phyloP scores from a whole-genome alignment of 2,113 vertebrate genomes.

The Scopus umbretta region DNA sequence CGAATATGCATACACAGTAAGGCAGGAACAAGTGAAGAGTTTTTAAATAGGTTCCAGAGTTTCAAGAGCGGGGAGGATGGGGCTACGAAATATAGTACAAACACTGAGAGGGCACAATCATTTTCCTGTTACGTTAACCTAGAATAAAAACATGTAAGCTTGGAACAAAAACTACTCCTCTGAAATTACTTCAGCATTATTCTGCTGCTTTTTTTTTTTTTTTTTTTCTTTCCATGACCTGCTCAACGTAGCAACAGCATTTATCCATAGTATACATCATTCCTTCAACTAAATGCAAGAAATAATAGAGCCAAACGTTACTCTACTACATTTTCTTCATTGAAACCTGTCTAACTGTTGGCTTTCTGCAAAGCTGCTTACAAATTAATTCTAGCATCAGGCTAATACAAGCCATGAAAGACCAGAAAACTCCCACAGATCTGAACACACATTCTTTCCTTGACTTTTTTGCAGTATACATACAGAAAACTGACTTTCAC shows the following conservation, averaged over 20 bases:
- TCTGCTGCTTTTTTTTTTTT: too few species aligned
- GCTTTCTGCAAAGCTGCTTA: not conserved
- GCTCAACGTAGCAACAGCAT: not conserved
- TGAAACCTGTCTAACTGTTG: not conserved
- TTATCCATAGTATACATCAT: not conserved
- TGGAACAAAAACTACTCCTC: not conserved
- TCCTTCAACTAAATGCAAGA: not conserved
- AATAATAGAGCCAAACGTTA: not conserved
- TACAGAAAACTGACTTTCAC: not conserved
- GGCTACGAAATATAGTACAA: fast-evolving
- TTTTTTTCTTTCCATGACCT: not conserved
- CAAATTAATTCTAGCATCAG: not conserved
- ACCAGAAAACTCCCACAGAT: not conserved
- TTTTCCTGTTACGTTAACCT: not conserved
- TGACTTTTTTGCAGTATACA: not conserved
- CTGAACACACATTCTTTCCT: not conserved
- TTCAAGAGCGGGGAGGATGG: not conserved
- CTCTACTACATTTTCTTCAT: not conserved
- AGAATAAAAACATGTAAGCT: not conserved
- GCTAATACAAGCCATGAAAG: not conserved
- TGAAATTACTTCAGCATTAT: not conserved
- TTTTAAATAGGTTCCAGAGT: not conserved
- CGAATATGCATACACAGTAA: not conserved
- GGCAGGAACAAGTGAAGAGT: not conserved
- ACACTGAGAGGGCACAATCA: not conserved